phyloP scores from a whole-genome alignment of 2,888 invertebrate genomes.

The Rapana venosa region DNA sequence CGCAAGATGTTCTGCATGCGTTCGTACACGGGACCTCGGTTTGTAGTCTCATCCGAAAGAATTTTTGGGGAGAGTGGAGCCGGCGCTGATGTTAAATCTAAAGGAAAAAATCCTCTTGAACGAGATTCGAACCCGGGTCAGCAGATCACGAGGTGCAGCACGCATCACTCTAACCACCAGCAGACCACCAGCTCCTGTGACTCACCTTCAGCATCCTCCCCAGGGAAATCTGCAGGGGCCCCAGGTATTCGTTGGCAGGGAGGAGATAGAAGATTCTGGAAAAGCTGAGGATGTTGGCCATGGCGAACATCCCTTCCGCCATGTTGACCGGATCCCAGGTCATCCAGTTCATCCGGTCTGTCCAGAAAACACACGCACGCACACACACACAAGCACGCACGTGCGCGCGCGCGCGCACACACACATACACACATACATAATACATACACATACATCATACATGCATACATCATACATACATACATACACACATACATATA shows the following conservation, averaged over 20 bases:
- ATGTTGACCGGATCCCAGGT: constrained; percentile 74
- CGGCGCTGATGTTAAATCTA: too few relatives aligned
- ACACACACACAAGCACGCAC: not conserved
- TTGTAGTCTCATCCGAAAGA: too few relatives aligned
- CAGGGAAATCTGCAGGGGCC: constrained; percentile 74
- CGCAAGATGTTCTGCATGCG: too few relatives aligned
- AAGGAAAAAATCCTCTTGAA: too few relatives aligned
- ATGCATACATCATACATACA: not conserved
- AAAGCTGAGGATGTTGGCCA: constrained; percentile 74
- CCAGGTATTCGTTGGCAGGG: constrained; percentile 72
- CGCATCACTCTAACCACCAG: too few relatives aligned
- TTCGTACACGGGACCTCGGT: too few relatives aligned
- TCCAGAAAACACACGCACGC: not conserved
- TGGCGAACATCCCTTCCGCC: constrained; percentile 71
- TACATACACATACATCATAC: not conserved
- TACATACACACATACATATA: not conserved
- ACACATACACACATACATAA: not conserved
- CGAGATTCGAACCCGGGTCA: too few relatives aligned
- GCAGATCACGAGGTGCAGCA: too few relatives aligned
- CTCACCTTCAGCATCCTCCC: constrained; percentile 72
- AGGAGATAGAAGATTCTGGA: constrained; percentile 72
- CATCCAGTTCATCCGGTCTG: constrained; percentile 73
- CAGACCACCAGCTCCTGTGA: too few relatives aligned
- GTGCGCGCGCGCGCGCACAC: not conserved
- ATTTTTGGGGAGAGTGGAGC: too few relatives aligned